Evolutionary conservation across 2,797 vertebrate species (phyloP).

Genomic region (Siniperca scherzeri): DNA sequence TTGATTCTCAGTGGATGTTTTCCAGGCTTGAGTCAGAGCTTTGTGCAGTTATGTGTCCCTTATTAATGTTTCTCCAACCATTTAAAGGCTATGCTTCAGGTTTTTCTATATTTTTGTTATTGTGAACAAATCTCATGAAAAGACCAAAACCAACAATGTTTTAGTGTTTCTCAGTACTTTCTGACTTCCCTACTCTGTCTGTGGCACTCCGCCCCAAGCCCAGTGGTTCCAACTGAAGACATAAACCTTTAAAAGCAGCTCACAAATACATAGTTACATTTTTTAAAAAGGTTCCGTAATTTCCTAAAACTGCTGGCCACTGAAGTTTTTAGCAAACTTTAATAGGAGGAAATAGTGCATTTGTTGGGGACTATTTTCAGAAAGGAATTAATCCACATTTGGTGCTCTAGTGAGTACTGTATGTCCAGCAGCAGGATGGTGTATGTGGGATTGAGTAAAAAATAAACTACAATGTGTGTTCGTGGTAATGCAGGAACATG

Average conservation of each 20-base stretch:
- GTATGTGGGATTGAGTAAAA: neutral
- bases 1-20: neutral
- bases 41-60: neutral
- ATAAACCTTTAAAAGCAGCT: neutral
- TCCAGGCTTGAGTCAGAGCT: neutral
- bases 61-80: neutral
- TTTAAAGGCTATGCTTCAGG: neutral
- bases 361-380: neutral
- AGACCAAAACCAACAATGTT: neutral
- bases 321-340: neutral
- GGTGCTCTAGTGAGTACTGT: neutral
- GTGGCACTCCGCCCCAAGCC: neutral
- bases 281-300: too few relatives aligned
- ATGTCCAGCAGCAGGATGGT: neutral
- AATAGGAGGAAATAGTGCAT: neutral
- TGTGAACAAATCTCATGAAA: neutral
- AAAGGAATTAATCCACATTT: neutral
- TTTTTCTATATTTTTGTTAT: neutral
- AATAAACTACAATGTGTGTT: neutral
- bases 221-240: neutral
- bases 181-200: neutral
- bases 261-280: neutral
- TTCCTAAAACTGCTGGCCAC: neutral
- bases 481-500: too few relatives aligned
- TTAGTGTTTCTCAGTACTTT: neutral